These are phyloP conservation scores for Harpagifer antarcticus DNA, from an alignment of 2,797 vertebrate genomes.

Conservation along the genomic window DNA sequence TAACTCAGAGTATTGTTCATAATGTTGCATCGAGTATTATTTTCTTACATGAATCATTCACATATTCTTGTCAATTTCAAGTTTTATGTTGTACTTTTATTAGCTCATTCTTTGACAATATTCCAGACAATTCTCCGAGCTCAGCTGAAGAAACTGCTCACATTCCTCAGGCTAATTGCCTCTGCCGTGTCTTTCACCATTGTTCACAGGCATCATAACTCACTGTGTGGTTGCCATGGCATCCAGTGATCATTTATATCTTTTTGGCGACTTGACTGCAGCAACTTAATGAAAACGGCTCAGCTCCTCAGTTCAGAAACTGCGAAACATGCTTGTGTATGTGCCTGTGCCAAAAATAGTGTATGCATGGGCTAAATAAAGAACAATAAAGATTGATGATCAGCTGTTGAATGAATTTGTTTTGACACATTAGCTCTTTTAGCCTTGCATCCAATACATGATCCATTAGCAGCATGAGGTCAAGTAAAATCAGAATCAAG, in stretches of 20 bases:
- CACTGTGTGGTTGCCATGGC: constrained; percentile 70
- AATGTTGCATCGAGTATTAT: neutral
- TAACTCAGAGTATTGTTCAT: constrained; percentile 21
- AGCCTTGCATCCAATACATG: constrained; percentile 16
- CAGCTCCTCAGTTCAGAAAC: constrained; percentile 24
- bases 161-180: constrained; percentile 63
- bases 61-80: neutral
- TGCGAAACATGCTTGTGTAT: neutral
- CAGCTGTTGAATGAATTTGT: constrained; percentile 30
- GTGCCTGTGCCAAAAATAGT: constrained; percentile 6
- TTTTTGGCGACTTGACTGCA: constrained; percentile 73
- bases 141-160: constrained; percentile 39
- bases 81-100: no score
- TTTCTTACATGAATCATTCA: constrained; percentile 10
- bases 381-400: constrained; percentile 19
- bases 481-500: neutral
- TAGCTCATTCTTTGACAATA: constrained; percentile 9
- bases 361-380: constrained; percentile 20
- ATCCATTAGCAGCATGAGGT: constrained; percentile 40
- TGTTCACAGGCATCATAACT: constrained; percentile 61
- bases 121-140: constrained; percentile 29
- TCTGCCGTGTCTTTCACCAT: constrained; percentile 42
- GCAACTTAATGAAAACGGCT: constrained; percentile 51
- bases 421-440: constrained; percentile 26
- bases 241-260: constrained; percentile 76